Conservation (phyloP, 2,888 invertebrate species). For the Sinelater perroti region DNA sequence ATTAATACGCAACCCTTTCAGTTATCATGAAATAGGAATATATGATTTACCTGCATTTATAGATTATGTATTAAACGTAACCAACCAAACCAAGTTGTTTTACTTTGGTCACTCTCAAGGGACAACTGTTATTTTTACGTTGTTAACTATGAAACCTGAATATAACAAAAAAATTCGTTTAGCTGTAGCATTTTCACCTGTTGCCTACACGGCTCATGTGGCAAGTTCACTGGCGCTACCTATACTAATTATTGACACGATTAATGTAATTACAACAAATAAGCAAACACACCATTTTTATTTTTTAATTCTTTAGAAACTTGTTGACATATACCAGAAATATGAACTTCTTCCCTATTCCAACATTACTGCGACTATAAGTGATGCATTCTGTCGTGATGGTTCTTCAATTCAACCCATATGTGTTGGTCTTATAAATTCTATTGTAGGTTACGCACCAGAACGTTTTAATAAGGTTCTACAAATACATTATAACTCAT, state of each 20-base stretch:
- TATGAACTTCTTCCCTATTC: not conserved
- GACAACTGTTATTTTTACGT: constrained; percentile 73
- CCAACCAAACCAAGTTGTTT: constrained; percentile 69
- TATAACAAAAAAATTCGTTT: constrained; percentile 75
- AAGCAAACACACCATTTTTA: not conserved
- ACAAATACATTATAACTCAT: not conserved
- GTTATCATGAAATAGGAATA: constrained; percentile 85
- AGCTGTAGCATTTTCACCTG: constrained; percentile 77
- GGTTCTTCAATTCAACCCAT: constrained; percentile 65
- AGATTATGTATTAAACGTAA: constrained; percentile 70
- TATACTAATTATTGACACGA: not conserved
- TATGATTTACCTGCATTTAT: too few species aligned
- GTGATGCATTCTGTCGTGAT: constrained; percentile 65
- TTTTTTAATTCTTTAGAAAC: not conserved
- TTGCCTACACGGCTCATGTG: constrained; percentile 61
- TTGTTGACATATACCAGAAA: not conserved
- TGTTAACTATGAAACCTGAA: constrained; percentile 70
- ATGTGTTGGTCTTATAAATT: constrained; percentile 72
- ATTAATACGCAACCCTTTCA: constrained; percentile 52
- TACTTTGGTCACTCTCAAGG: constrained; percentile 87
- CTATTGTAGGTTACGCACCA: constrained; percentile 55
- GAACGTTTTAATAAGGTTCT: constrained; percentile 62
- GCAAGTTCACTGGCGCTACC: not conserved
- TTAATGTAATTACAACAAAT: not conserved
- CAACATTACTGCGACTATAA: constrained; percentile 41